Percentiles rank a stretch among this genome's conserved stretches.
phyloP scores from a whole-genome alignment of 2,113 vertebrate genomes.

The Verasper variegatus region DNA sequence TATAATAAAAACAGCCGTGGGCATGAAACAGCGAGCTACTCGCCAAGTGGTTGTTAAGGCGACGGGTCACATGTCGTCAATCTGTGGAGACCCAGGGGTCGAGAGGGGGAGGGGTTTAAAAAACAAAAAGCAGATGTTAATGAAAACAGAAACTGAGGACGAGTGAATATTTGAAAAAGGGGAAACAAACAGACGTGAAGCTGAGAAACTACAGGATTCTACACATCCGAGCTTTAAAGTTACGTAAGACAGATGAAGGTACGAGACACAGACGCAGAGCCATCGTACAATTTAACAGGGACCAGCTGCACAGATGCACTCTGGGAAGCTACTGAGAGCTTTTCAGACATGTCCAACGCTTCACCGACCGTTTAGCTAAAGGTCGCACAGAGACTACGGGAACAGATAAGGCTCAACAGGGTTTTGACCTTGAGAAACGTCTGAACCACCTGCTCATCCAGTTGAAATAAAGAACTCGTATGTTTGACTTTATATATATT shows the following conservation, averaged over 20 bases:
- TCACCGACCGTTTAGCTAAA: not conserved
- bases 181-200: slow-evolving; percentile 28
- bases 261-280: not conserved
- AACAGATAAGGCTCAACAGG: no score
- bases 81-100: slow-evolving; percentile 65
- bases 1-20: not conserved
- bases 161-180: slow-evolving; percentile 11
- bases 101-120: slow-evolving; percentile 5
- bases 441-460: no score
- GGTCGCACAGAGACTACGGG: no score
- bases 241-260: not conserved
- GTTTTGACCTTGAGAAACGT: no score
- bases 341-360: slow-evolving; percentile 59
- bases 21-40: slow-evolving; percentile 68
- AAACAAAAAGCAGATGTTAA: slow-evolving; percentile 58
- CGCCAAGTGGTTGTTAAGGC: slow-evolving; percentile 73
- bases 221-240: not conserved
- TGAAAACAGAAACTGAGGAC: slow-evolving; percentile 1
- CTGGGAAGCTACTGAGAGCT: slow-evolving; percentile 23
- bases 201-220: not conserved
- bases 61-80: slow-evolving; percentile 73
- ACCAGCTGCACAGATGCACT: slow-evolving; percentile 16
- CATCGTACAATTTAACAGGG: not conserved
- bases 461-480: no score
- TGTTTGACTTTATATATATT: no score